A percentile compares a stretch with the other conserved stretches of the same genome.
These are phyloP conservation scores for Potamarius usumacintae DNA, from an alignment of 2,113 vertebrate species.

Conservation along the genomic window DNA sequence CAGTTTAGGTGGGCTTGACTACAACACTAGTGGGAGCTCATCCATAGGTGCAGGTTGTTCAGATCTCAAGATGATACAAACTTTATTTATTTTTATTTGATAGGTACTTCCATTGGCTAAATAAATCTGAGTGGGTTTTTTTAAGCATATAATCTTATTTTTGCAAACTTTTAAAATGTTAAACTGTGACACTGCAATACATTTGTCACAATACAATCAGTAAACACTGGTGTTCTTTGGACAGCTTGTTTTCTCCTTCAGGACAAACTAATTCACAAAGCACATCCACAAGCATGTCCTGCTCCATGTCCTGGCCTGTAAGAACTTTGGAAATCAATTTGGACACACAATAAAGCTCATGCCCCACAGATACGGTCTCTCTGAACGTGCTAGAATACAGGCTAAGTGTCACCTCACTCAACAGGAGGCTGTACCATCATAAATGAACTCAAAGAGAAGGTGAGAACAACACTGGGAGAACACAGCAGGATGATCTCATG, in stretches of 20 bases:
- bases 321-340: background rate
- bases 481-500: background rate
- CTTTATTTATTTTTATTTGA: too few relatives aligned
- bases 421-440: background rate
- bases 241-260: background rate
- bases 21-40: too few relatives aligned
- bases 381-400: background rate
- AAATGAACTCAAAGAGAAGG: background rate
- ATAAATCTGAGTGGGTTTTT: background rate
- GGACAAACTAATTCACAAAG: constrained; percentile 1
- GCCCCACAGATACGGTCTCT: background rate
- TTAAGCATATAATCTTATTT: background rate
- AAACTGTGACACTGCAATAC: background rate
- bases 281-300: constrained; percentile 20
- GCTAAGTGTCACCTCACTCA: background rate
- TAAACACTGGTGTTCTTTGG: background rate
- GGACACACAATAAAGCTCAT: background rate
- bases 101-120: too few relatives aligned
- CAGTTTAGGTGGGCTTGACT: too few relatives aligned
- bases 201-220: background rate
- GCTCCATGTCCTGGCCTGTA: background rate
- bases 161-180: background rate
- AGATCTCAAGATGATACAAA: too few relatives aligned
- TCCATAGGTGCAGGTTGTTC: too few relatives aligned
- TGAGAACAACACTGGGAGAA: constrained; percentile 1